These are phyloP conservation scores for Apteryx owenii DNA, from an alignment of 2,113 vertebrate species.

Conservation along the genomic window DNA sequence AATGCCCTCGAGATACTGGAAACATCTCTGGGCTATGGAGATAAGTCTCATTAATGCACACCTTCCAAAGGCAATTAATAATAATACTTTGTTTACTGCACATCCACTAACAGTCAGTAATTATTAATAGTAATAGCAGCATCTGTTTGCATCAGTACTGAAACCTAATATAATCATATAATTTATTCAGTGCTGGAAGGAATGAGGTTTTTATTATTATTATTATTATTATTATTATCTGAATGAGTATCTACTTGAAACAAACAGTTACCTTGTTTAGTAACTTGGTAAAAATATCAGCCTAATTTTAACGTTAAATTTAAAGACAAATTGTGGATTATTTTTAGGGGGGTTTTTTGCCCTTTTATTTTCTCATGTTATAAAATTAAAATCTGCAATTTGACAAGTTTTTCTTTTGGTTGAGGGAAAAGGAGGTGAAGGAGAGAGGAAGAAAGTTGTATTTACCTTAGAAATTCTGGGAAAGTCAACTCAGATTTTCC, in stretches of 20 bases:
- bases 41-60: not conserved
- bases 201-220: not conserved
- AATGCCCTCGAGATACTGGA: not conserved
- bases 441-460: not conserved
- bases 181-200: not conserved
- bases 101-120: not conserved
- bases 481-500: not conserved
- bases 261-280: not conserved
- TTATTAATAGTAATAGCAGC: not conserved
- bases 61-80: not conserved
- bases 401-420: not conserved
- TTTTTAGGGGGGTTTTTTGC: fast-evolving
- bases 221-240: not conserved
- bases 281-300: not conserved
- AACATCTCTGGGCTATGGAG: not conserved
- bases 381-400: not conserved
- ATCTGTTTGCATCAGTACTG: not conserved
- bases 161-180: not conserved
- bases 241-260: not conserved
- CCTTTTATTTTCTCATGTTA: not conserved
- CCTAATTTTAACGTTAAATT: not conserved
- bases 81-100: not conserved
- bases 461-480: not conserved
- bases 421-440: not conserved
- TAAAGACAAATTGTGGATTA: no score